These are phyloP conservation scores for Scylla paramamosain DNA, from an alignment of 1,140 invertebrate genomes.

Conservation along the genomic window DNA sequence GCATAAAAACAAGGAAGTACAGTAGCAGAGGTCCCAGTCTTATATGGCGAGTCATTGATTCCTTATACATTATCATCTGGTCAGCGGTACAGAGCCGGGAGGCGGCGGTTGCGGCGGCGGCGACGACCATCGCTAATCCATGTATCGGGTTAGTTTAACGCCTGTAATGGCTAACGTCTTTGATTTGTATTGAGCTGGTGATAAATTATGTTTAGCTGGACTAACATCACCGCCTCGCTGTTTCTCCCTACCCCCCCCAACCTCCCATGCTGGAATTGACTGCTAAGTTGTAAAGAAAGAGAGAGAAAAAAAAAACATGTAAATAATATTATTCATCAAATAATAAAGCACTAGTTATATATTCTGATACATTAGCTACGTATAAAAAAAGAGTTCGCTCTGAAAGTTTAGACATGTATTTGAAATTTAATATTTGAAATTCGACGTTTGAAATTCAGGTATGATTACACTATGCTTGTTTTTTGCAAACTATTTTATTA, in stretches of 20 bases:
- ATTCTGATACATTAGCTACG: too few species aligned
- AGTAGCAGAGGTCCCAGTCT: background rate
- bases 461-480: too few species aligned
- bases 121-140: constrained; percentile 51
- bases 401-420: too few species aligned
- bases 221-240: background rate
- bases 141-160: constrained; percentile 60
- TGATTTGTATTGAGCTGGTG: constrained; percentile 14
- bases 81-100: background rate
- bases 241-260: background rate
- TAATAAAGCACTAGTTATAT: too few species aligned
- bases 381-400: too few species aligned
- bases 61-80: constrained; percentile 14
- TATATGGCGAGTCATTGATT: constrained; percentile 61
- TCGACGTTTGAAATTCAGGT: too few species aligned
- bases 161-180: constrained; percentile 13
- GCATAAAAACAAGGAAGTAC: constrained; percentile 26
- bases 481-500: too few species aligned
- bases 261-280: background rate
- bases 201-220: background rate
- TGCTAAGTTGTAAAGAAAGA: too few species aligned
- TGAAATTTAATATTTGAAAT: too few species aligned
- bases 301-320: too few species aligned
- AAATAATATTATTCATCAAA: too few species aligned
- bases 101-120: background rate